These are phyloP conservation scores for Poecilobothrus nobilitatus DNA, from an alignment of 2,888 invertebrate genomes.

Conservation along the genomic window DNA sequence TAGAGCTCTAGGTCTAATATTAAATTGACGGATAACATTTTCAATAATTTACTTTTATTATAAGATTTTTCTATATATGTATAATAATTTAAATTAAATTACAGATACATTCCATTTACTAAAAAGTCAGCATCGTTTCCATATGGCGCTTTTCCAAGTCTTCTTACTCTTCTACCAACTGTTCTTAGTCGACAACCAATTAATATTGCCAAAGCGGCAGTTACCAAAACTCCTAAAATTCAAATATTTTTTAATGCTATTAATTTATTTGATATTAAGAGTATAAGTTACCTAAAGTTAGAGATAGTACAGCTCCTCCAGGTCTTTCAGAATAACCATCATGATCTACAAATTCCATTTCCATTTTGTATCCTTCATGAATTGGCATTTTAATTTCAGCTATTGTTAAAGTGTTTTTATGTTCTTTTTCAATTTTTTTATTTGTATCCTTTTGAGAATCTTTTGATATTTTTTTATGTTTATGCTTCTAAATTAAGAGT, in stretches of 20 bases:
- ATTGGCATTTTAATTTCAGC: constrained; percentile 29
- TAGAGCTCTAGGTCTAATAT: no score
- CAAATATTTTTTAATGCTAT: not conserved
- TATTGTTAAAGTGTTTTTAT: constrained; percentile 21
- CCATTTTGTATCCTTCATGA: constrained; percentile 41
- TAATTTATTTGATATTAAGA: not conserved
- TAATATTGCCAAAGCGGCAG: constrained; percentile 68
- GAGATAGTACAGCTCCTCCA: constrained; percentile 69
- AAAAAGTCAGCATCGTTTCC: constrained; percentile 91
- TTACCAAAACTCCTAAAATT: constrained; percentile 62
- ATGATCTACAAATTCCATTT: constrained; percentile 46
- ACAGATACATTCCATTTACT: constrained; percentile 94
- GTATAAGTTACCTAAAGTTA: constrained; percentile 55
- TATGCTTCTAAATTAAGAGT: constrained; percentile 29
- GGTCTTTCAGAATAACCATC: constrained; percentile 63
- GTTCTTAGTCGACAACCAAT: constrained; percentile 76
- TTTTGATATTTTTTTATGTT: constrained; percentile 32
- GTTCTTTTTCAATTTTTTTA: constrained; percentile 29
- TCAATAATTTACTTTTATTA: no score
- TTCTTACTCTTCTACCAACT: constrained; percentile 60
- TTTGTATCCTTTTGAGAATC: constrained; percentile 19
- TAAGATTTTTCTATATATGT: no score
- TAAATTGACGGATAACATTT: no score
- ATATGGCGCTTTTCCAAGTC: constrained; percentile 65
- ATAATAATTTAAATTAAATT: constrained; percentile 19